Evolutionary conservation across 1,140 invertebrate genomes (phyloP).

Genomic region (Drosophila pachea): DNA sequence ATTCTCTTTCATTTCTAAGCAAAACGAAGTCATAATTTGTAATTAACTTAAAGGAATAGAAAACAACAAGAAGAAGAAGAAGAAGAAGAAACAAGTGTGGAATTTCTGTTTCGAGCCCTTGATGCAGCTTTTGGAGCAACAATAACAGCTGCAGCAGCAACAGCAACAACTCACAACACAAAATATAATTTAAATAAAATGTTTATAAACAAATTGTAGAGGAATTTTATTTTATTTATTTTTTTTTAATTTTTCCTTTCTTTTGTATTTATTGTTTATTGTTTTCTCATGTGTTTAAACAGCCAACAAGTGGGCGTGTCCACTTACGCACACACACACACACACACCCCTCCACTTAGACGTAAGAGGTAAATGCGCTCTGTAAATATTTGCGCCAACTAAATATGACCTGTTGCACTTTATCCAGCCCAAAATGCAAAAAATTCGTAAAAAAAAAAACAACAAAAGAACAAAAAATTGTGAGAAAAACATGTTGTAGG

Average conservation of each 20-base stretch:
- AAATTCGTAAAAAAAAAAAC: slow-evolving; percentile 12
- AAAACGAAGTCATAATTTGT: slow-evolving; percentile 77
- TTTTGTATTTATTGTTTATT: slow-evolving; percentile 19
- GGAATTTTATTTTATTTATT: slow-evolving; percentile 8
- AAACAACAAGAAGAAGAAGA: no score
- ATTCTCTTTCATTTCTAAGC: slow-evolving; percentile 68
- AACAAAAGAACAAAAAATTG: slow-evolving; percentile 18
- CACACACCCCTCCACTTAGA: slow-evolving; percentile 18
- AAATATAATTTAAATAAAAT: slow-evolving; percentile 77
- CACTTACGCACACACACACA: slow-evolving; percentile 16
- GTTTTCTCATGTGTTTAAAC: slow-evolving; percentile 7
- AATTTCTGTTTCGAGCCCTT: slow-evolving; percentile 65
- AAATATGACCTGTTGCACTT: slow-evolving; percentile 72
- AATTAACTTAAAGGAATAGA: slow-evolving; percentile 59
- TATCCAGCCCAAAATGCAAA: slow-evolving; percentile 40
- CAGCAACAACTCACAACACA: slow-evolving; percentile 60
- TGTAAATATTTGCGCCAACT: slow-evolving; percentile 63
- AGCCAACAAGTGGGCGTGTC: slow-evolving; percentile 34
- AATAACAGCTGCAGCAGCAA: slow-evolving; percentile 36
- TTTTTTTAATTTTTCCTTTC: slow-evolving; percentile 15
- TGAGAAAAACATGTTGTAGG: slow-evolving; percentile 21
- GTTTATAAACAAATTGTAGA: slow-evolving; percentile 48
- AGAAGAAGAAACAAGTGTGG: slow-evolving; percentile 18
- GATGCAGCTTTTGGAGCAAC: slow-evolving; percentile 66
- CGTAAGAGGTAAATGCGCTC: slow-evolving; percentile 52